A percentile compares a stretch with the other conserved stretches of the same genome.
Conservation (phyloP, 2,113 vertebrate genomes). For the Alligator sinensis region DNA sequence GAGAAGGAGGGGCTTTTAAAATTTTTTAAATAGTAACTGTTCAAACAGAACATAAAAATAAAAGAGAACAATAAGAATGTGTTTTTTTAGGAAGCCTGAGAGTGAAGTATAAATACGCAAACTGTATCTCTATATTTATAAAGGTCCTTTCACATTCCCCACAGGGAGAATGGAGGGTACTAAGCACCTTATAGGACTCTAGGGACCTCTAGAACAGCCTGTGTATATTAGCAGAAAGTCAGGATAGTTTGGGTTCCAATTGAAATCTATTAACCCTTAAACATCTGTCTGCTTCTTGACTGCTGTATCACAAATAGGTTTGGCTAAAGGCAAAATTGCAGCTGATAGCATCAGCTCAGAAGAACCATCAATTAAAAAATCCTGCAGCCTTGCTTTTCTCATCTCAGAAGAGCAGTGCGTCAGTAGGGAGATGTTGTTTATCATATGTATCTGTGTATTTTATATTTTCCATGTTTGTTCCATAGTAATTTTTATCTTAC, state of each 20-base stretch:
- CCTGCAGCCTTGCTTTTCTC: neutral
- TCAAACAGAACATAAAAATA: neutral
- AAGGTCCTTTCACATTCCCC: neutral
- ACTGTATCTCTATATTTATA: no score
- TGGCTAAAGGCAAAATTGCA: constrained; percentile 24
- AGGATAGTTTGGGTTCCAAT: constrained; percentile 7
- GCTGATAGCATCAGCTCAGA: neutral
- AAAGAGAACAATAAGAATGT: neutral
- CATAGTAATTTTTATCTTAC: constrained; percentile 41
- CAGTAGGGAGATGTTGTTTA: constrained; percentile 56
- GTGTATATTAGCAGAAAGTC: constrained; percentile 62
- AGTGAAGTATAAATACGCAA: no score
- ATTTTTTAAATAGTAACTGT: neutral
- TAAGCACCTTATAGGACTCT: constrained; percentile 53
- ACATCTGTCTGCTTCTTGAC: neutral
- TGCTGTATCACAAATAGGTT: constrained; percentile 54
- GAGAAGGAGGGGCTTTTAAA: neutral
- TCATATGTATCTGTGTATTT: constrained; percentile 45
- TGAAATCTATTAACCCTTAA: constrained; percentile 61
- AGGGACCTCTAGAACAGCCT: constrained; percentile 42
- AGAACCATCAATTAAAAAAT: constrained; percentile 34
- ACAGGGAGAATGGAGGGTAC: constrained; percentile 28
- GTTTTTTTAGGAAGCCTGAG: no score
- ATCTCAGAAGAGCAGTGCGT: neutral
- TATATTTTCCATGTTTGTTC: constrained; percentile 54